Evolutionary conservation across 2,113 vertebrate species (phyloP).

Genomic region (Cynoglossus semilaevis): DNA sequence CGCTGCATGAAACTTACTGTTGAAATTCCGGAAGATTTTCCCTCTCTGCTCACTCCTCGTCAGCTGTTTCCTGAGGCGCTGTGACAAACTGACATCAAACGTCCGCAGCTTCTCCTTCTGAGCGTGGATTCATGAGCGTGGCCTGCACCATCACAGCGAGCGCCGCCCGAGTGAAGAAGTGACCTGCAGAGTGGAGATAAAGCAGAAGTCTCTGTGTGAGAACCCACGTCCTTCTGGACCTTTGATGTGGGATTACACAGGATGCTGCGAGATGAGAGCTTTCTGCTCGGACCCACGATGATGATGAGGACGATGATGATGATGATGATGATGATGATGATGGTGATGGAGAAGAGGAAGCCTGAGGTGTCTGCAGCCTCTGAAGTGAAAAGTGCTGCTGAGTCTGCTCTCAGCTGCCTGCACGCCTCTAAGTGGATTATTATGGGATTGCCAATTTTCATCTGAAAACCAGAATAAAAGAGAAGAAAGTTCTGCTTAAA

Average conservation of each 20-base stretch:
- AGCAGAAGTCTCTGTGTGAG: conserved; percentile 66
- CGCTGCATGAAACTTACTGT: conserved; percentile 10
- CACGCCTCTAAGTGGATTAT: conserved; percentile 62
- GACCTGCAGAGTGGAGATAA: conserved; percentile 72
- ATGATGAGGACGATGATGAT: conserved; percentile 42
- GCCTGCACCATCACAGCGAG: conserved; percentile 39
- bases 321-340: conserved; percentile 34
- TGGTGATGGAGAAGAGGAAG: conserved; percentile 23
- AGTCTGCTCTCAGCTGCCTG: conserved; percentile 45
- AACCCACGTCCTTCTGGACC: conserved; percentile 63
- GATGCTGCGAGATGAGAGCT: conserved; percentile 61
- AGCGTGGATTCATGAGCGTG: conserved; percentile 45
- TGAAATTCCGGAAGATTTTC: background rate
- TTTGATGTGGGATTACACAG: conserved; percentile 78
- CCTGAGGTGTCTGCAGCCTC: conserved; percentile 61
- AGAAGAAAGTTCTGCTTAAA: conserved; percentile 19
- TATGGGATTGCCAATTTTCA: conserved; percentile 63
- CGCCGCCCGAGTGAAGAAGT: conserved; percentile 58
- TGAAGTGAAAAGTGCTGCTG: conserved; percentile 63
- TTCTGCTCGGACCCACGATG: conserved; percentile 56
- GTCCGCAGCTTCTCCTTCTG: conserved; percentile 30
- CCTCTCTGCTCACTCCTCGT: conserved; percentile 32
- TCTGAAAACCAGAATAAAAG: conserved; percentile 46
- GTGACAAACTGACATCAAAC: conserved; percentile 66
- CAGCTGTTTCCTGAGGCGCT: conserved; percentile 31